These are phyloP conservation scores for Catamblyrhynchus diadema DNA, from an alignment of 2,797 vertebrate species.

Conservation along the genomic window DNA sequence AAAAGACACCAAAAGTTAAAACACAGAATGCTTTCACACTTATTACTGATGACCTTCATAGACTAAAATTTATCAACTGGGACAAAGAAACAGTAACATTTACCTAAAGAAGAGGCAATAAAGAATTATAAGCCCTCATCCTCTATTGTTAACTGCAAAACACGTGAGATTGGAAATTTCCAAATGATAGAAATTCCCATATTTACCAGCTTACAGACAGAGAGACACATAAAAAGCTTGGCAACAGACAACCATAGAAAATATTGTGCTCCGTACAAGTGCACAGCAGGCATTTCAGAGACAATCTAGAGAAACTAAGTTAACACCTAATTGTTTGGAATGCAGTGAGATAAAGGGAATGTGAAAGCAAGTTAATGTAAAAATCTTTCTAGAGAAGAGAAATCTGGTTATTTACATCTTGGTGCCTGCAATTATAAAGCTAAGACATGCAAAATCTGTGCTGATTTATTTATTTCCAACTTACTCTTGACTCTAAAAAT, in stretches of 20 bases:
- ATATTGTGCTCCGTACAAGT: not conserved
- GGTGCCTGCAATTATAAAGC: not conserved
- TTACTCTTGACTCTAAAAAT: not conserved
- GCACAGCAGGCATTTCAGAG: not conserved
- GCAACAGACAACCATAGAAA: not conserved
- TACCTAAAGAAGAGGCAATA: not conserved
- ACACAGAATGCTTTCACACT: not conserved
- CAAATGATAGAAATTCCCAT: not conserved
- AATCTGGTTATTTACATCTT: not conserved
- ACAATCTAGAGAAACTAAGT: not conserved
- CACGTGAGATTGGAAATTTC: accelerated
- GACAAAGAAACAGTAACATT: not conserved
- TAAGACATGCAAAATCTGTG: not conserved
- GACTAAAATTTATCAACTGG: not conserved
- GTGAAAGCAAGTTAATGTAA: not conserved
- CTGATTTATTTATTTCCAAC: not conserved
- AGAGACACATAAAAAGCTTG: not conserved
- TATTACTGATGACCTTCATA: not conserved
- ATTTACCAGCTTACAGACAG: not conserved
- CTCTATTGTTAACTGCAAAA: not conserved
- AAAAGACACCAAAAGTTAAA: not conserved
- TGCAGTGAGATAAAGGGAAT: not conserved
- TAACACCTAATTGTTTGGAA: not conserved
- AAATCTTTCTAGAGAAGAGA: not conserved
- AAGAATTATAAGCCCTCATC: not conserved